A percentile compares a stretch with the other conserved stretches of the same genome.
Evolutionary conservation across 2,113 vertebrate species (phyloP).

Genomic region (Mirza zaza): DNA sequence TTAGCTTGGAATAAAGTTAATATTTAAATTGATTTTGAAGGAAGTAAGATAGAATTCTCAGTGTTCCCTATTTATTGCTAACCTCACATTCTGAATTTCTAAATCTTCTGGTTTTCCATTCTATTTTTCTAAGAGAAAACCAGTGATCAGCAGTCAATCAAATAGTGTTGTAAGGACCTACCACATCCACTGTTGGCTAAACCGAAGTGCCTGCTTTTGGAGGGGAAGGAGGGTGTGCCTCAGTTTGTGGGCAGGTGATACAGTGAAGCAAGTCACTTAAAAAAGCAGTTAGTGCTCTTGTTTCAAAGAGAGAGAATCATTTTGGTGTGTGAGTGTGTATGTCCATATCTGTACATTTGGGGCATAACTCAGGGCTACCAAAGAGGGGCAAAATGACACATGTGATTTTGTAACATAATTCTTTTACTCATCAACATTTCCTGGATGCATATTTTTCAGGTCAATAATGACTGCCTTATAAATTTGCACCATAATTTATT

Average conservation of each 20-base stretch:
- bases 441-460: not conserved
- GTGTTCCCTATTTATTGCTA: not conserved
- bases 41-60: not conserved
- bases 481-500: not conserved
- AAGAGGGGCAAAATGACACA: not conserved
- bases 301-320: not conserved
- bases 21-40: conserved; percentile 46
- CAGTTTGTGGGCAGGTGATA: not conserved
- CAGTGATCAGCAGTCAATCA: not conserved
- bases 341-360: not conserved
- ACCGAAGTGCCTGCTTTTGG: not conserved
- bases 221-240: not conserved
- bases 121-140: not conserved
- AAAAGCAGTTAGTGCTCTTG: not conserved
- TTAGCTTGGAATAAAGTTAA: not conserved
- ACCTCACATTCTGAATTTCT: conserved; percentile 48
- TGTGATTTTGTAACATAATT: not conserved
- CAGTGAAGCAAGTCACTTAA: not conserved
- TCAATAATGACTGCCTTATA: not conserved
- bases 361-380: not conserved
- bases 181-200: not conserved
- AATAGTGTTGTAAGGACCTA: not conserved
- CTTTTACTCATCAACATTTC: not conserved
- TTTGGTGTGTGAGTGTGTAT: not conserved
- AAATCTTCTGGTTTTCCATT: not conserved